Base-by-base conservation (phyloP, 2,888 invertebrate genomes). In the Pristionchus mayeri region DNA sequence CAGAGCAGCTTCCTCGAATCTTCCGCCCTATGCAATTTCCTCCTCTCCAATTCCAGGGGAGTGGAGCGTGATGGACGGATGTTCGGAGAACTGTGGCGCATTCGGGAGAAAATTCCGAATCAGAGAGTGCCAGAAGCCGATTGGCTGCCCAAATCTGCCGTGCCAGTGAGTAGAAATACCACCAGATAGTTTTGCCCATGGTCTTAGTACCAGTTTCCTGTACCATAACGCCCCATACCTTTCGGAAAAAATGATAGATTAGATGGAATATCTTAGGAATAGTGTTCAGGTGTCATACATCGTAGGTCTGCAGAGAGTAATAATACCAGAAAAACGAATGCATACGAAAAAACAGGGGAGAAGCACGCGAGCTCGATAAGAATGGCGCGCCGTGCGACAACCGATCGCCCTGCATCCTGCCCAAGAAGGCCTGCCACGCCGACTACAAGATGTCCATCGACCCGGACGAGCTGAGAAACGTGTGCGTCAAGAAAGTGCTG, bases 161-260 rank as follows among this genome's bases (percentile, higher is more conserved):
- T 84, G 84, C 84, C 6, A 4, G 84, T 84, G 40, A 82, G 82
- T n/a, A n/a, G n/a, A n/a, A n/a, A n/a, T n/a, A n/a, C n/a, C n/a
- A n/a, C n/a, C n/a, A n/a, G n/a, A n/a, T n/a, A n/a, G n/a, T n/a
- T n/a, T n/a, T n/a, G n/a, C n/a, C n/a, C n/a, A n/a, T n/a, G n/a
- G n/a, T n/a, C n/a, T n/a, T n/a, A n/a, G n/a, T n/a, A n/a, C n/a
- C n/a, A n/a, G n/a, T n/a, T n/a, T n/a, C n/a, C n/a, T n/a, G n/a
- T n/a, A n/a, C n/a, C n/a, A n/a, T n/a, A n/a, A n/a, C n/a, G n/a
- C n/a, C n/a, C n/a, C n/a, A n/a, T n/a, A n/a, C n/a, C n/a, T n/a
- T n/a, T n/a, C n/a, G n/a, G n/a, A n/a, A n/a, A n/a, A n/a, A n/a
- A n/a, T n/a, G n/a, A n/a, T n/a, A n/a, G n/a, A n/a, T n/a, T n/a